phyloP scores from a whole-genome alignment of 2,797 vertebrate species.

The Hemitrygon akajei region DNA sequence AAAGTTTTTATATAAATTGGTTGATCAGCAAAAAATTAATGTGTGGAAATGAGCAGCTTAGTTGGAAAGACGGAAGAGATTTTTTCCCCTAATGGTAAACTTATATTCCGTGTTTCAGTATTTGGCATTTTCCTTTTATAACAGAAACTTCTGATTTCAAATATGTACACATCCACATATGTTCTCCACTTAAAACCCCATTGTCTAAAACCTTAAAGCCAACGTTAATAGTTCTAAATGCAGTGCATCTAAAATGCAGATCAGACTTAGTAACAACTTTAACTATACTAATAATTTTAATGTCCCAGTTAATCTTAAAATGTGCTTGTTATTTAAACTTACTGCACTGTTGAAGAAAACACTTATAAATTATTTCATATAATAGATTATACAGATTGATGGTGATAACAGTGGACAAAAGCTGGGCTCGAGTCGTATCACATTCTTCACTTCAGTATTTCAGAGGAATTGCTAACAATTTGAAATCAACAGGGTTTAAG shows the following conservation, averaged over 20 bases:
- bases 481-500: conserved; percentile 2
- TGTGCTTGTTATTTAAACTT: background rate
- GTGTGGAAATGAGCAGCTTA: background rate
- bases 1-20: background rate
- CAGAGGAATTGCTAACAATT: conserved; percentile 2
- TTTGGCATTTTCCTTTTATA: background rate
- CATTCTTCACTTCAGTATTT: background rate
- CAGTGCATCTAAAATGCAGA: background rate
- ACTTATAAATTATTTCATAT: background rate
- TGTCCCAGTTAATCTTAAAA: background rate
- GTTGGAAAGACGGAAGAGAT: background rate
- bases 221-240: background rate
- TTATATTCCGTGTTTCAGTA: background rate
- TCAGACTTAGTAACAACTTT: background rate
- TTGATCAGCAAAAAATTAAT: background rate
- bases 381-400: background rate
- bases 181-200: background rate
- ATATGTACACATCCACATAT: conserved; percentile 4
- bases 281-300: background rate
- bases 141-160: background rate
- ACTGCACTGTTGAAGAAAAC: background rate
- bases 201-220: background rate
- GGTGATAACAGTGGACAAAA: background rate
- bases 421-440: background rate
- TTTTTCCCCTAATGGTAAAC: background rate